These are phyloP conservation scores for Adelognathus sp. DNA, from an alignment of 2,888 invertebrate species.

Conservation along the genomic window DNA sequence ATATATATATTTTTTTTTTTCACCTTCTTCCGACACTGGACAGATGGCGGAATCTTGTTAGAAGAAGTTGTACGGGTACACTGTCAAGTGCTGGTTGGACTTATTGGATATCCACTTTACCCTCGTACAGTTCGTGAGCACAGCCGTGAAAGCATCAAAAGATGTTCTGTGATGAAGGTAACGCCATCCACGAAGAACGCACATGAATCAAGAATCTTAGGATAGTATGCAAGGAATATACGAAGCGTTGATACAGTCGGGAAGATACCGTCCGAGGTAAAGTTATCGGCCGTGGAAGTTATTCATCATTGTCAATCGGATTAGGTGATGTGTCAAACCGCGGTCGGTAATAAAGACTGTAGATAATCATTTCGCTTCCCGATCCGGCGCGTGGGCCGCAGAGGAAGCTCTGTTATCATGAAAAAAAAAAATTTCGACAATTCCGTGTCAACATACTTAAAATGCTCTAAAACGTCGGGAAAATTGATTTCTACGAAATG, in stretches of 20 bases:
- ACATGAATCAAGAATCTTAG: background rate
- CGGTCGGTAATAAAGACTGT: background rate
- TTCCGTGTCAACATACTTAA: too few relatives aligned
- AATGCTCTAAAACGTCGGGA: too few relatives aligned
- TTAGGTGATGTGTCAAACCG: background rate
- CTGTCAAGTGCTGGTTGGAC: background rate
- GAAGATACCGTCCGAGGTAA: background rate
- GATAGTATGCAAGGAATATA: background rate
- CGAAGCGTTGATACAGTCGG: background rate
- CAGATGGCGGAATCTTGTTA: background rate
- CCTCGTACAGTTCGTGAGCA: background rate
- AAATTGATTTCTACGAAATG: too few relatives aligned
- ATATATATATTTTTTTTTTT: background rate
- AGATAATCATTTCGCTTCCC: too few relatives aligned
- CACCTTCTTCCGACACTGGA: background rate
- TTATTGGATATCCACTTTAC: background rate
- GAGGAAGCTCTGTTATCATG: too few relatives aligned
- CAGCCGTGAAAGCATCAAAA: background rate
- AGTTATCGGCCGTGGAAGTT: constrained; percentile 20
- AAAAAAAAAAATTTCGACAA: too few relatives aligned
- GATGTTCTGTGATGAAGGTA: background rate
- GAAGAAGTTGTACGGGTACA: background rate
- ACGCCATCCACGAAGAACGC: constrained; percentile 19
- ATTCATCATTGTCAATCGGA: background rate
- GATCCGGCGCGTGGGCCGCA: too few relatives aligned